These are phyloP conservation scores for Drosophila cognata DNA, from an alignment of 2,888 invertebrate species.

Conservation along the genomic window DNA sequence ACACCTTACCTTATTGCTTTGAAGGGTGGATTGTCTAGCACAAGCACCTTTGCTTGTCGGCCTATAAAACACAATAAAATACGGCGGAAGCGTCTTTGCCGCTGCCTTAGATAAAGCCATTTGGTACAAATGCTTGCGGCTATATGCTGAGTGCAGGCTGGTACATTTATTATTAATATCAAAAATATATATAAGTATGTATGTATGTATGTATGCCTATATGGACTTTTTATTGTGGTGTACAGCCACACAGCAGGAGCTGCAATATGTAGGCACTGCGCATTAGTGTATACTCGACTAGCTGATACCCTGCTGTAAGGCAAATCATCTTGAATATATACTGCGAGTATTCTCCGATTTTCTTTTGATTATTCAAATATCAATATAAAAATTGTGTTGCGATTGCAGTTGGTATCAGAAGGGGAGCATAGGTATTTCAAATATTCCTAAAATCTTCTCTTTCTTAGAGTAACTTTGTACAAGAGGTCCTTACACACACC, in stretches of 20 bases:
- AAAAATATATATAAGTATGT: conserved; percentile 21
- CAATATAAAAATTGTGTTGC: neutral
- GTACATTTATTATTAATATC: conserved; percentile 55
- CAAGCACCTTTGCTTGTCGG: conserved; percentile 29
- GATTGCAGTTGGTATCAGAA: neutral
- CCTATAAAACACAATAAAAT: conserved; percentile 61
- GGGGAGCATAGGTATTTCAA: neutral
- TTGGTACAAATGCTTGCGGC: conserved; percentile 30
- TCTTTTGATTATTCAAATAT: neutral
- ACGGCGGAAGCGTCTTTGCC: conserved; percentile 7
- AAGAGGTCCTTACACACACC: neutral
- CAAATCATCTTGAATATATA: neutral
- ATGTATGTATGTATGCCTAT: conserved; percentile 10
- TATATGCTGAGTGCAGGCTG: conserved; percentile 13
- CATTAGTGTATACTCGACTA: neutral
- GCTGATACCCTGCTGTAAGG: neutral
- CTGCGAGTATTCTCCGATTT: neutral
- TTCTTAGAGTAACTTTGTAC: neutral
- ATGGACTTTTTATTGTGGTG: conserved; percentile 36
- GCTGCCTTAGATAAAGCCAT: conserved; percentile 36
- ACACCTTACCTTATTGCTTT: conserved; percentile 17
- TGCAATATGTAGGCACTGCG: neutral
- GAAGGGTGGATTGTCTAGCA: neutral
- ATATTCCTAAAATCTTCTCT: neutral
- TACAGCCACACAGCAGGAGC: conserved; percentile 23